These are phyloP conservation scores for Minunthozetes semirufus DNA, from an alignment of 2,888 invertebrate genomes.

Conservation along the genomic window DNA sequence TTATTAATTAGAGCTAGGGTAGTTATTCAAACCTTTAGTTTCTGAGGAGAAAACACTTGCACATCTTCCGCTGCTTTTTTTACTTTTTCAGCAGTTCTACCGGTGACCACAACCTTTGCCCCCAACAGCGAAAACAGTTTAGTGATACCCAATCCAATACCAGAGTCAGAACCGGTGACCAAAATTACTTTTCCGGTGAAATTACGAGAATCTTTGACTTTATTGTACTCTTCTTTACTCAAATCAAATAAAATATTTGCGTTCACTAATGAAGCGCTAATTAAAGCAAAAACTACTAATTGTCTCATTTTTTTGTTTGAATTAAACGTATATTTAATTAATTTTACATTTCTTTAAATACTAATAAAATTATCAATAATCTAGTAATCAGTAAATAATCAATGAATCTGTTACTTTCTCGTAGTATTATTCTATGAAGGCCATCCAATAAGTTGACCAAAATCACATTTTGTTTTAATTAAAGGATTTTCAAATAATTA, in stretches of 20 bases:
- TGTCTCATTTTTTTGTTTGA: no score
- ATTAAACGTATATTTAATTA: no score
- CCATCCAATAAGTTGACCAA: no score
- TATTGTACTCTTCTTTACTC: neutral
- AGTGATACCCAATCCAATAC: slow-evolving; percentile 31
- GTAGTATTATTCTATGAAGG: no score
- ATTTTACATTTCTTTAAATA: no score
- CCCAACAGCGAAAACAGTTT: slow-evolving; percentile 21
- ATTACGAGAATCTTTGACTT: neutral
- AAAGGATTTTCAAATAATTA: no score
- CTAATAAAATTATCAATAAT: no score
- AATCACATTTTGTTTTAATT: no score
- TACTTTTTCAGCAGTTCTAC: neutral
- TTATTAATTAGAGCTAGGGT: no score
- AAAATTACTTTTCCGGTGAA: slow-evolving; percentile 22
- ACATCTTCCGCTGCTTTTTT: slow-evolving; percentile 17
- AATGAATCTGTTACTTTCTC: no score
- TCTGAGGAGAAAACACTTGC: slow-evolving; percentile 20
- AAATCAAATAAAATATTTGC: neutral
- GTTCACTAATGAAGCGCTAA: neutral
- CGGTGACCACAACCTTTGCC: slow-evolving; percentile 28
- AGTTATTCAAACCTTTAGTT: slow-evolving; percentile 8
- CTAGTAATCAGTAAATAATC: no score
- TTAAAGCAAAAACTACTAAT: no score
- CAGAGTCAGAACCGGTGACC: slow-evolving; percentile 28